Percentiles rank a stretch among this genome's conserved stretches.
phyloP scores from a whole-genome alignment of 2,797 vertebrate genomes.

The Onychomys torridus region DNA sequence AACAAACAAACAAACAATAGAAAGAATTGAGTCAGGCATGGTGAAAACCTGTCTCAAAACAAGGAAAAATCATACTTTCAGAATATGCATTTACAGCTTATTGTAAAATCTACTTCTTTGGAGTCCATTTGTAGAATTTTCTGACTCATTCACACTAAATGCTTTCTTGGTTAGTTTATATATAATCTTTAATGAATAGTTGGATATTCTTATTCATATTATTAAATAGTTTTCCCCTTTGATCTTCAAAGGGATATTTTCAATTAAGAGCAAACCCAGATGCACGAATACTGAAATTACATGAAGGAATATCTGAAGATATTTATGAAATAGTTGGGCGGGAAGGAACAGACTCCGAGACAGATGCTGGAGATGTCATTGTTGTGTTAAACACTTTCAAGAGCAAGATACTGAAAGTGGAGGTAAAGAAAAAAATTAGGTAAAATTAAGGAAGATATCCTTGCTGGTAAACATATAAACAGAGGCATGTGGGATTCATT shows the following conservation, averaged over 20 bases:
- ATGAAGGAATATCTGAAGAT: constrained; percentile 95
- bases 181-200: background rate
- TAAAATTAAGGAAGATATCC: constrained; percentile 94
- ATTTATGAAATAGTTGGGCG: constrained; percentile 95
- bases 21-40: background rate
- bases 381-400: constrained; percentile 95
- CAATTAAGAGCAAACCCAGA: constrained; percentile 98
- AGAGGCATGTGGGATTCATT: constrained; percentile 92
- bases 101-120: constrained; percentile 34
- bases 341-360: constrained; percentile 94
- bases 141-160: background rate
- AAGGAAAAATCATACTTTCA: background rate
- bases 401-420: constrained; percentile 97
- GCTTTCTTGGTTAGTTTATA: background rate
- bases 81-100: background rate
- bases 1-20: too few species aligned
- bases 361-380: constrained; percentile 89
- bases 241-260: constrained; percentile 94
- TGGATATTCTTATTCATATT: background rate
- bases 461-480: constrained; percentile 89
- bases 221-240: constrained; percentile 40
- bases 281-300: constrained; percentile 94
- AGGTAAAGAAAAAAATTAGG: constrained; percentile 94
- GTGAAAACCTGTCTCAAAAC: background rate
- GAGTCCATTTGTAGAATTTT: constrained; percentile 48